These are phyloP conservation scores for Dicycla oo DNA, from an alignment of 2,888 invertebrate species.

Conservation along the genomic window DNA sequence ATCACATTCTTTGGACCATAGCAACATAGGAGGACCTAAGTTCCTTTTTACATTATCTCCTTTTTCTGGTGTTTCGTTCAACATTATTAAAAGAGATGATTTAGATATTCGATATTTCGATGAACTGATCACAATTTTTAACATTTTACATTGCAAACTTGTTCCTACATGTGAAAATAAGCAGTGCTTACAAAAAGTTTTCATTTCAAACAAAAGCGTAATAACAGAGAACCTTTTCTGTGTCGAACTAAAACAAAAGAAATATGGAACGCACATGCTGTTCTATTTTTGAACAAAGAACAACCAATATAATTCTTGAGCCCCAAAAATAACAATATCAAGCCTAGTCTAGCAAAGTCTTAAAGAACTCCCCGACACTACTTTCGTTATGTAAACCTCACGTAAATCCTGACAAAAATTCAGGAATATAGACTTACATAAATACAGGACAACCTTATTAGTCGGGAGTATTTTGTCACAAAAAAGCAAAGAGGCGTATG, in stretches of 20 bases:
- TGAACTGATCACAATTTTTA: too few species aligned
- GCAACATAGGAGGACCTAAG: too few species aligned
- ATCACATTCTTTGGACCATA: too few species aligned
- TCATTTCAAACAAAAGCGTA: background rate
- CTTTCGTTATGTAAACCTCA: slow-evolving; percentile 12
- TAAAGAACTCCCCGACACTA: background rate
- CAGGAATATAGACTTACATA: slow-evolving; percentile 19
- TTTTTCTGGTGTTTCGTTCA: too few species aligned
- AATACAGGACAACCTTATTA: slow-evolving; percentile 45
- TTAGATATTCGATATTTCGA: too few species aligned
- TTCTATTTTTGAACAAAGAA: slow-evolving; percentile 19
- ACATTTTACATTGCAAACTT: too few species aligned
- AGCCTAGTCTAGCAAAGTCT: background rate
- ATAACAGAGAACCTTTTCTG: background rate
- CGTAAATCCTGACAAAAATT: slow-evolving; percentile 14
- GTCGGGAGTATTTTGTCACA: slow-evolving; percentile 46
- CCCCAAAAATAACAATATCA: background rate
- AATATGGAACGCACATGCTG: slow-evolving; percentile 24
- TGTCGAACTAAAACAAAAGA: slow-evolving; percentile 27
- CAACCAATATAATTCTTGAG: background rate
- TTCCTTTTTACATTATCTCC: too few species aligned
- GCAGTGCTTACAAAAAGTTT: background rate
- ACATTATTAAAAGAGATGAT: too few species aligned
- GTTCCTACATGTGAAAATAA: background rate
- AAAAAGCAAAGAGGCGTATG: slow-evolving; percentile 37